phyloP scores from a whole-genome alignment of 2,797 vertebrate genomes.

The Sternotherus odoratus region DNA sequence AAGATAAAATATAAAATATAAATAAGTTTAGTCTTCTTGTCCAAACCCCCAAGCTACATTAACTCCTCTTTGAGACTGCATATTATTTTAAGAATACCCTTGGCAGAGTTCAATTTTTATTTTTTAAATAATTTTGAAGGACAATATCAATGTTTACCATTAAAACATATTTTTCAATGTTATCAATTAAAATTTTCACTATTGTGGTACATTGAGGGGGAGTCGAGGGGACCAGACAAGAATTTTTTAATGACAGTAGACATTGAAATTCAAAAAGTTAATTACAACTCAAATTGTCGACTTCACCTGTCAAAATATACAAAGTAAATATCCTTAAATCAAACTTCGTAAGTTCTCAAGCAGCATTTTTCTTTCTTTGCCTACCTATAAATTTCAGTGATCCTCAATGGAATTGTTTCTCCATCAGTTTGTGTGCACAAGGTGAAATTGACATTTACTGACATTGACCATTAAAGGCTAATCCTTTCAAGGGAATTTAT shows the following conservation, averaged over 20 bases:
- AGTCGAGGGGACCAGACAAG: background rate
- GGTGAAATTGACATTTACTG: background rate
- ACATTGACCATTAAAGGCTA: background rate
- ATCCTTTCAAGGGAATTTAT: background rate
- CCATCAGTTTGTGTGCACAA: background rate
- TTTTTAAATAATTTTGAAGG: background rate
- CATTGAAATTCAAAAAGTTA: background rate
- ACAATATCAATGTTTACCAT: background rate
- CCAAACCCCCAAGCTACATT: accelerated
- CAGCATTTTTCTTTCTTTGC: background rate
- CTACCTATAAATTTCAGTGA: background rate
- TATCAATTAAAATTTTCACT: background rate
- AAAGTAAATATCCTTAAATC: background rate
- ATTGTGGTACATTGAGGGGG: background rate
- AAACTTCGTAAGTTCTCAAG: too few relatives aligned
- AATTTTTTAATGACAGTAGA: background rate
- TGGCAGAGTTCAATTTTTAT: background rate
- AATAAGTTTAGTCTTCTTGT: accelerated
- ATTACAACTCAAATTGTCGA: background rate
- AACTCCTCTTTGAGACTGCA: background rate
- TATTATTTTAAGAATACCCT: background rate
- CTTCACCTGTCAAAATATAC: background rate
- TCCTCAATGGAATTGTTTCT: background rate
- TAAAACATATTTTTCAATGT: background rate
- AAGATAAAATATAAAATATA: background rate